Evolutionary conservation across 2,113 vertebrate species (phyloP).

Genomic region (Larimichthys crocea): DNA sequence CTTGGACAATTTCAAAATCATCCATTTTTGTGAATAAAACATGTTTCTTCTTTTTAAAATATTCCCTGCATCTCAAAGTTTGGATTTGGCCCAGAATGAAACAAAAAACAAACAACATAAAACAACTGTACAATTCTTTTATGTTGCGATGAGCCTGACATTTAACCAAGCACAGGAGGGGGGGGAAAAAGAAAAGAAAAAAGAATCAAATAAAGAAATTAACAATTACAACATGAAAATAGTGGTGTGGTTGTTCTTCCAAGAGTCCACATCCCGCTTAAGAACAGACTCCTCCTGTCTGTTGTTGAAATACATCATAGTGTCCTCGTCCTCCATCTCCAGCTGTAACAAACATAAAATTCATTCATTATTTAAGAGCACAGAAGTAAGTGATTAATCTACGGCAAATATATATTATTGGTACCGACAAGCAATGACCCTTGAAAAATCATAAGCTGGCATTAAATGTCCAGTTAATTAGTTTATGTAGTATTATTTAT

Average conservation of each 20-base stretch:
- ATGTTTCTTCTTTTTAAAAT: constrained; percentile 1
- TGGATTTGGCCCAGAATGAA: constrained; percentile 26
- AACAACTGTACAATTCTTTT: background rate
- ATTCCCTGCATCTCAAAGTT: constrained; percentile 50
- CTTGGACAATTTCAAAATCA: constrained; percentile 47
- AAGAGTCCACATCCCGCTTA: constrained; percentile 55
- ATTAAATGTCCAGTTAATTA: background rate
- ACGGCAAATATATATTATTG: background rate
- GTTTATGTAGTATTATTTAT: no score
- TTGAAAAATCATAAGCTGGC: background rate
- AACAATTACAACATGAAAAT: constrained; percentile 58
- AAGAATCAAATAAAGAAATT: constrained; percentile 27
- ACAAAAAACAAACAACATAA: background rate
- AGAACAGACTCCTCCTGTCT: constrained; percentile 81
- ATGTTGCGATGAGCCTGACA: constrained; percentile 37
- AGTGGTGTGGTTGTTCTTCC: constrained; percentile 53
- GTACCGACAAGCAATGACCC: background rate
- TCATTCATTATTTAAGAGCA: background rate
- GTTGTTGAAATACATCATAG: constrained; percentile 88
- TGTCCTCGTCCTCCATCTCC: constrained; percentile 87
- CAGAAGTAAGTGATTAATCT: background rate
- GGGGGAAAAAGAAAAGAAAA: background rate
- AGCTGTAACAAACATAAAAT: constrained; percentile 67
- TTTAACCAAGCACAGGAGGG: constrained; percentile 38
- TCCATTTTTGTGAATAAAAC: constrained; percentile 43